Conservation (phyloP, 2,888 invertebrate species). For the Ormyrus thymus region DNA sequence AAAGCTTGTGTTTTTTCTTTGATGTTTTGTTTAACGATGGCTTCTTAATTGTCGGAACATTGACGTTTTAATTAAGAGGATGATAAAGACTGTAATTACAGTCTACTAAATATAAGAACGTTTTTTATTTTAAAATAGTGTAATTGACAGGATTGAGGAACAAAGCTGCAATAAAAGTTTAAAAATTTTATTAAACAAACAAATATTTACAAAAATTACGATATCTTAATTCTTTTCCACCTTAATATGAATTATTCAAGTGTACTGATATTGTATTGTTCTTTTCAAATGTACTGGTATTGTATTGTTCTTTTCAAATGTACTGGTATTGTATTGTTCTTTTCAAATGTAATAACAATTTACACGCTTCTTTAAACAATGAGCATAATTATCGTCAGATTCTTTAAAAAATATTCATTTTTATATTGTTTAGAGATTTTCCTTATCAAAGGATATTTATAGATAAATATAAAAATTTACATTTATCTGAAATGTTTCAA, state of each 20-base stretch:
- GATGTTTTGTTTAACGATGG: neutral
- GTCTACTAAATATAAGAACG: too few relatives aligned
- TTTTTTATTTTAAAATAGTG: too few relatives aligned
- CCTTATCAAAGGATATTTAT: too few relatives aligned
- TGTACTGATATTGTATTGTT: neutral
- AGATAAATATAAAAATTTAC: too few relatives aligned
- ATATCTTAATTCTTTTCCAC: neutral
- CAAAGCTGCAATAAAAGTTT: neutral
- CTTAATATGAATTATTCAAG: neutral
- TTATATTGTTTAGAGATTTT: too few relatives aligned
- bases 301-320: neutral
- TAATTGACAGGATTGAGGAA: too few relatives aligned
- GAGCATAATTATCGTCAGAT: too few relatives aligned
- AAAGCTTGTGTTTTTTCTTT: neutral
- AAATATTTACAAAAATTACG: conserved; percentile 32
- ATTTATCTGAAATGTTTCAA: too few relatives aligned
- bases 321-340: neutral
- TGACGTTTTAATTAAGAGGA: too few relatives aligned
- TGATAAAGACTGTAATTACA: too few relatives aligned
- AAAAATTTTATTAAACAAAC: conserved; percentile 18
- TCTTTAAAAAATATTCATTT: too few relatives aligned
- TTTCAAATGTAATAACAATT: neutral
- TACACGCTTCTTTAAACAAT: neutral
- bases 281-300: neutral
- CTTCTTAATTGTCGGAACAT: too few relatives aligned